These are phyloP conservation scores for Orchestes rusci DNA, from an alignment of 2,888 invertebrate genomes.

Conservation along the genomic window DNA sequence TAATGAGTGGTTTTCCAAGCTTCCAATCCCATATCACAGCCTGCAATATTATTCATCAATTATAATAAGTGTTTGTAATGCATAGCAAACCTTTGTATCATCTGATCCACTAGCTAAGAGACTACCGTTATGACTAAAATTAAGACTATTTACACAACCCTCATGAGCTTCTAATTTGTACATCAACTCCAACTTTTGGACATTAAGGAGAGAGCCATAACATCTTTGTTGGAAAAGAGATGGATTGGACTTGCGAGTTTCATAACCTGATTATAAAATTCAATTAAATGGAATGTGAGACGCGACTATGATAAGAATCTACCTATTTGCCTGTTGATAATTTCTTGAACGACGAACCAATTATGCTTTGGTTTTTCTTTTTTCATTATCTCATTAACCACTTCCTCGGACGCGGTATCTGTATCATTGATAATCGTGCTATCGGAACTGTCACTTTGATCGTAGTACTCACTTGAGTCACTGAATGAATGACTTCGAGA, in stretches of 20 bases:
- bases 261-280: conserved; percentile 30
- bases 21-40: conserved; percentile 92
- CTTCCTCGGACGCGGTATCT: conserved; percentile 37
- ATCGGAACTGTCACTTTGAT: conserved; percentile 14
- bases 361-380: conserved; percentile 60
- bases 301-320: background rate
- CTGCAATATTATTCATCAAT: conserved; percentile 4
- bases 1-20: conserved; percentile 54
- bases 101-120: conserved; percentile 86
- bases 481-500: too few species aligned
- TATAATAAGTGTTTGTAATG: background rate
- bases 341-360: conserved; percentile 57
- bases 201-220: conserved; percentile 74
- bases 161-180: conserved; percentile 70
- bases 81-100: conserved; percentile 67
- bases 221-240: conserved; percentile 49
- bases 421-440: conserved; percentile 23
- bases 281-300: background rate
- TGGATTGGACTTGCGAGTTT: conserved; percentile 38
- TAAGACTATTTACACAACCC: conserved; percentile 89
- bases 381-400: conserved; percentile 42
- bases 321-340: conserved; percentile 59
- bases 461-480: conserved; percentile 13
- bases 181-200: conserved; percentile 74
- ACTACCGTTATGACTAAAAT: conserved; percentile 75